Evolutionary conservation across 23 tunicate genomes (phyloP).

Genomic region (Ascidia mentula): DNA sequence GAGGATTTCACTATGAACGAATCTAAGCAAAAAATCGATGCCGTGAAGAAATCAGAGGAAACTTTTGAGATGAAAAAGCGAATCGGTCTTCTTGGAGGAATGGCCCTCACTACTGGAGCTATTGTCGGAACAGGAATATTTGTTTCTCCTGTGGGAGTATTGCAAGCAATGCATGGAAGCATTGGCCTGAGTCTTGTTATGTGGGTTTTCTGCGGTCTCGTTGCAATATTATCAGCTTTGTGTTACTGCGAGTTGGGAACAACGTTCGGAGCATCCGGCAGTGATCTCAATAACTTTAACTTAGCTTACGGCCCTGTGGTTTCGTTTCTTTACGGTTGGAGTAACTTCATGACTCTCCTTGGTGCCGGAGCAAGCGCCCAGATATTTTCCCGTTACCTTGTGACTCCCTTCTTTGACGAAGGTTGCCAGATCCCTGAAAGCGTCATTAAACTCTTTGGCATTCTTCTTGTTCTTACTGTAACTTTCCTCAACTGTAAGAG

Average conservation of each 20-base stretch:
- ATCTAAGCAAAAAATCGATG: no score
- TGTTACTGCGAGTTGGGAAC: slow-evolving; percentile 74
- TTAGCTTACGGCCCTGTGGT: slow-evolving; percentile 52
- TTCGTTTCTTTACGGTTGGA: slow-evolving; percentile 29
- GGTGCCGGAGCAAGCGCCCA: slow-evolving; percentile 12
- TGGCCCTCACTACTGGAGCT: slow-evolving; percentile 41
- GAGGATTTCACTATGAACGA: no score
- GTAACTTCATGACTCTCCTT: neutral
- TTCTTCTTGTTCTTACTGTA: neutral
- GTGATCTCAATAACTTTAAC: slow-evolving; percentile 44
- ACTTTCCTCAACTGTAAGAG: slow-evolving; percentile 34
- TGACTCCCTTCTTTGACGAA: slow-evolving; percentile 33
- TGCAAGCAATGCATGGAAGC: slow-evolving; percentile 54
- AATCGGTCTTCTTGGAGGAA: slow-evolving; percentile 63
- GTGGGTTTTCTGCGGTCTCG: slow-evolving; percentile 59
- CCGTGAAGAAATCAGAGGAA: no score
- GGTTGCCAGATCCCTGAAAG: slow-evolving; percentile 37
- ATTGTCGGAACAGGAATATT: slow-evolving; percentile 70
- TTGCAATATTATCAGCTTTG: slow-evolving; percentile 41
- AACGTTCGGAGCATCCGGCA: slow-evolving; percentile 45
- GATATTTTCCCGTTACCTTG: slow-evolving; percentile 44
- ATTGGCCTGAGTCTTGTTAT: slow-evolving; percentile 53
- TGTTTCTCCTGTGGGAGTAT: slow-evolving; percentile 61
- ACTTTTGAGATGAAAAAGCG: slow-evolving; percentile 53
- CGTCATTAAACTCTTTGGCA: slow-evolving; percentile 36